These are phyloP conservation scores for Mactra quadrangularis DNA, from an alignment of 1,140 invertebrate species.

Conservation along the genomic window DNA sequence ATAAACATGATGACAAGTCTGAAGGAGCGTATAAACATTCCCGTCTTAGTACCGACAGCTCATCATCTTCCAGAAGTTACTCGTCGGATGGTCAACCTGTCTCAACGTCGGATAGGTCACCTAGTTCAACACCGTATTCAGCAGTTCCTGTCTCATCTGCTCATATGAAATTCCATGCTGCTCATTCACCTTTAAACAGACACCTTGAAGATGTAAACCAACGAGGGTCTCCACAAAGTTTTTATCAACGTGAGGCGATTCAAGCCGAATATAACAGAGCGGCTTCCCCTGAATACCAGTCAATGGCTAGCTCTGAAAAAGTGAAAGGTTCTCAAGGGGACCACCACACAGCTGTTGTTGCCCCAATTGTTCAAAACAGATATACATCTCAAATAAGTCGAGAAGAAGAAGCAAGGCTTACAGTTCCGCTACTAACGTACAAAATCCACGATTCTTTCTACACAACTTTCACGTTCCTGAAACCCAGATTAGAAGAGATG, in stretches of 20 bases:
- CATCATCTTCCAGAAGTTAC: constrained; percentile 39
- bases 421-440: constrained; percentile 75
- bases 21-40: constrained; percentile 61
- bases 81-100: constrained; percentile 12
- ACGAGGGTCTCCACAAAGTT: background rate
- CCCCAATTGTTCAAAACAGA: constrained; percentile 66
- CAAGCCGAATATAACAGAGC: constrained; percentile 40
- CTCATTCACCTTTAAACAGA: constrained; percentile 19
- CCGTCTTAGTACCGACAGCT: constrained; percentile 61
- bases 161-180: constrained; percentile 13
- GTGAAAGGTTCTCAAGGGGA: constrained; percentile 25
- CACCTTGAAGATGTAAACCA: constrained; percentile 2
- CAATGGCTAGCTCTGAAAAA: constrained; percentile 41
- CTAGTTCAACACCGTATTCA: constrained; percentile 44
- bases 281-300: constrained; percentile 41
- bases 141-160: constrained; percentile 23
- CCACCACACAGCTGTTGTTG: constrained; percentile 72
- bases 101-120: constrained; percentile 30
- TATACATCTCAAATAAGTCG: constrained; percentile 44
- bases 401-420: constrained; percentile 76
- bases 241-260: constrained; percentile 20
- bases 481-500: constrained; percentile 73
- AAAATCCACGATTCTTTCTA: constrained; percentile 78
- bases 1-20: constrained; percentile 38
- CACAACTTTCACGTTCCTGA: constrained; percentile 77